A percentile compares a stretch with the other conserved stretches of the same genome.
phyloP scores from a whole-genome alignment of 2,888 invertebrate genomes.

The Netelia fuscicornis region DNA sequence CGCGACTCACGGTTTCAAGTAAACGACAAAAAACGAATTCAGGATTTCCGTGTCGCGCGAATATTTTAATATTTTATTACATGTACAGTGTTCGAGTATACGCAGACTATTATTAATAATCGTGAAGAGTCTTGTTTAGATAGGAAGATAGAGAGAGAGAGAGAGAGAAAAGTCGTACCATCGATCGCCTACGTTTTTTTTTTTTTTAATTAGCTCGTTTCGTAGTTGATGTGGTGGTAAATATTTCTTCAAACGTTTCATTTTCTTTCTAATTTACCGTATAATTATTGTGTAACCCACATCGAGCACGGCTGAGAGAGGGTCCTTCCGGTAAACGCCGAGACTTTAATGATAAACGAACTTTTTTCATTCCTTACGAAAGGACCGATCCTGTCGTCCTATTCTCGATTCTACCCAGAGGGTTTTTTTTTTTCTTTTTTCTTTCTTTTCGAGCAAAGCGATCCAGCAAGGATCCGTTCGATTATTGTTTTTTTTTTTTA shows the following conservation, averaged over 20 bases:
- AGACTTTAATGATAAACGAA: slow-evolving; percentile 44
- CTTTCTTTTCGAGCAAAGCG: slow-evolving; percentile 10
- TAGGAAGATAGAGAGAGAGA: not conserved
- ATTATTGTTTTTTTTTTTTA: slow-evolving; percentile 1
- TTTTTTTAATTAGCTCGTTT: slow-evolving; percentile 30
- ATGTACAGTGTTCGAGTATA: slow-evolving; percentile 65
- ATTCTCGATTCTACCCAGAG: slow-evolving; percentile 42
- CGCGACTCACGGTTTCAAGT: slow-evolving; percentile 10
- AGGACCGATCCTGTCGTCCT: slow-evolving; percentile 59
- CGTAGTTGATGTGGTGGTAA: slow-evolving; percentile 28
- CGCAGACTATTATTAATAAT: slow-evolving; percentile 50
- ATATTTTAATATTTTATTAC: slow-evolving; percentile 60
- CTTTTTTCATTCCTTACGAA: slow-evolving; percentile 68
- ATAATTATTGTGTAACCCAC: slow-evolving; percentile 25
- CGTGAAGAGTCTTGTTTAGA: slow-evolving; percentile 25
- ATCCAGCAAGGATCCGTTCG: not conserved
- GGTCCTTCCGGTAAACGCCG: slow-evolving; percentile 44
- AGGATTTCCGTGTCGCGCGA: slow-evolving; percentile 19
- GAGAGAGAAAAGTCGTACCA: slow-evolving; percentile 50
- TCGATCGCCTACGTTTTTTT: slow-evolving; percentile 61
- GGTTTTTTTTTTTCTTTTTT: slow-evolving; percentile 32
- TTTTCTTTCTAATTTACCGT: slow-evolving; percentile 37
- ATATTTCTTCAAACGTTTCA: slow-evolving; percentile 12
- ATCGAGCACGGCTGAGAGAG: slow-evolving; percentile 53
- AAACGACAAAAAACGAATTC: not conserved